Evolutionary conservation across 2,113 vertebrate genomes (phyloP), one percentile per base, ranked within the genome.

Genomic region (Ceratotherium simum): DNA sequence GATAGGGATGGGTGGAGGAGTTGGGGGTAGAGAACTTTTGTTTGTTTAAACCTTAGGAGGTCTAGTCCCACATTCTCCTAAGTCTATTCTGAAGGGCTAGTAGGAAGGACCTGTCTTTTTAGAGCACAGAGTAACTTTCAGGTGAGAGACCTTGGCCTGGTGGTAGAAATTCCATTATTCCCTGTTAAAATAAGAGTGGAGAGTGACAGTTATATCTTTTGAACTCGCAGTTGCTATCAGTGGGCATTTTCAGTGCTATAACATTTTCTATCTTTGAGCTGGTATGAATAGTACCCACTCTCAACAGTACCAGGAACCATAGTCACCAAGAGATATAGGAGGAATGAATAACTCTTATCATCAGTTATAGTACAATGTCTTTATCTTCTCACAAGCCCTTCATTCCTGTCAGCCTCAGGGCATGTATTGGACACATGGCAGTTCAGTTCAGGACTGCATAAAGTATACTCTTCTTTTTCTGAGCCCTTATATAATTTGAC

Each of bases 311-410:
- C 54, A 88, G 85, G 60, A 69, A 39, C 54, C 60, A 72, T 5
- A 27, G 54, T 96, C 54, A 82, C 36, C 21, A 72, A 69, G 56
- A 93, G 9, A 62, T 70, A 4, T 17, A n/a, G 33, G 46, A 88
- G 69, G 67, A 42, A 27, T 75, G 31, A 88, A 46, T 39, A 92
- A 51, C 5, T 85, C 27, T 79, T 62, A 18, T 39, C 36, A 31
- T 21, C 72, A 25, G 2, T 29, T 78, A 56, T 6, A 67, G 6
- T 5, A 80, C 42, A 65, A 16, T 67, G 46, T 39, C 17, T 92
- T 80, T 90, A 60, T 95, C 62, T 64, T 72, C n/a, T 94, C n/a
- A 93, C 33, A 84, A 78, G n/a, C 67, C 56, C 65, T 69, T 64
- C 10, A 27, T 75, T 96, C 33, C 39, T 89, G 54, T 67, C 64